Percentiles rank a stretch among this genome's conserved stretches.
Conservation (phyloP, 2,797 vertebrate genomes). For the Catostomus latipinnis region DNA sequence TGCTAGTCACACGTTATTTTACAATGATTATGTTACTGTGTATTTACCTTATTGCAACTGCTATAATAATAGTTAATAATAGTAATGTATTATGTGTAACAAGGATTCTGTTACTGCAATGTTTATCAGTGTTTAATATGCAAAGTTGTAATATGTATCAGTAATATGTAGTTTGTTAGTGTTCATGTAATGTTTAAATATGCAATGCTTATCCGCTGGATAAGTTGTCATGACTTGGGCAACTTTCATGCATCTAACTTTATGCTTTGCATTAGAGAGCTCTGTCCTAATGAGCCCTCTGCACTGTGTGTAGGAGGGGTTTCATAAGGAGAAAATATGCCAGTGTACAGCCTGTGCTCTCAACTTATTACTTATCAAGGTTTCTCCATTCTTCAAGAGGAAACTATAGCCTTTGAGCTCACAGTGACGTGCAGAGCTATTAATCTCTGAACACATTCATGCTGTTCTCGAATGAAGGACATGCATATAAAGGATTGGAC, state of each 20-base stretch:
- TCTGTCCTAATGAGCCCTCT: background rate
- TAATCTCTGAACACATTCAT: background rate
- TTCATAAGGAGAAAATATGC: background rate
- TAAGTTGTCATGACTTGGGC: no score
- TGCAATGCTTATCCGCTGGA: no score
- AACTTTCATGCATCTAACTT: background rate
- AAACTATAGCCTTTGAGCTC: constrained; percentile 22
- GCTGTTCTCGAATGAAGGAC: background rate
- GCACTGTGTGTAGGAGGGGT: constrained; percentile 3
- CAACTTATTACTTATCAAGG: constrained; percentile 38
- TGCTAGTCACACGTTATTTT: background rate
- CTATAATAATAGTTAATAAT: background rate
- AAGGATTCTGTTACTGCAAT: no score
- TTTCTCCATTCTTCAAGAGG: constrained; percentile 20
- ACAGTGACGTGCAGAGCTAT: constrained; percentile 2
- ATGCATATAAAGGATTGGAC: background rate
- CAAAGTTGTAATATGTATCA: no score
- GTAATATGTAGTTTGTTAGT: no score
- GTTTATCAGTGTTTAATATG: no score
- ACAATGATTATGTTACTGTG: background rate
- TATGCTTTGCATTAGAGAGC: background rate
- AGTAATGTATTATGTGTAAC: no score
- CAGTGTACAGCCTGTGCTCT: background rate
- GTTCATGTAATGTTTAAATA: no score
- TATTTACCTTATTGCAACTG: background rate